Percentiles rank a stretch among this genome's conserved stretches.
These are phyloP conservation scores for Cotesia vestalis DNA, from an alignment of 1,140 invertebrate genomes.

Conservation along the genomic window DNA sequence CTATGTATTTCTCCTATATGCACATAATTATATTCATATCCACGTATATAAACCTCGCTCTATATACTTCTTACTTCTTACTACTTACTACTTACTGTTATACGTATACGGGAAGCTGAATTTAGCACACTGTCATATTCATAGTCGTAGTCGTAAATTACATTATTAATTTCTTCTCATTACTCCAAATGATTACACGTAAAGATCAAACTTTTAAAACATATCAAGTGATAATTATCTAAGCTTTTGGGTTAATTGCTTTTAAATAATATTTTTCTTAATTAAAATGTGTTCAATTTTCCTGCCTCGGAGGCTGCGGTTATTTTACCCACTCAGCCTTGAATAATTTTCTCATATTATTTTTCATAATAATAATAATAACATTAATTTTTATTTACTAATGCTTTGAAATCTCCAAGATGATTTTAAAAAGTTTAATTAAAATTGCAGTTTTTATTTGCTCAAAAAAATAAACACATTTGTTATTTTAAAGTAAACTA, in stretches of 20 bases:
- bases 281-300: neutral
- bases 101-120: neutral
- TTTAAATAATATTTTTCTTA: constrained; percentile 7
- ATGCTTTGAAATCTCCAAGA: too few species aligned
- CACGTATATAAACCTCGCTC: neutral
- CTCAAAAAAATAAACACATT: too few species aligned
- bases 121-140: neutral
- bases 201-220: neutral
- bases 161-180: constrained; percentile 23
- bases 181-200: constrained; percentile 16
- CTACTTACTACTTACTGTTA: too few species aligned
- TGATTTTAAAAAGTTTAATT: too few species aligned
- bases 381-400: too few species aligned
- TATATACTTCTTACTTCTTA: too few species aligned
- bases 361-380: too few species aligned
- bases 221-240: constrained; percentile 3
- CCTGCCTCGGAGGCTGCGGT: neutral
- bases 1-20: neutral
- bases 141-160: neutral
- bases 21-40: neutral
- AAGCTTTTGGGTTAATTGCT: constrained; percentile 21
- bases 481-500: too few species aligned
- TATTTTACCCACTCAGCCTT: too few species aligned
- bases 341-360: too few species aligned
- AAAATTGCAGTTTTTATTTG: too few species aligned